These are phyloP conservation scores for Pristionchus fissidentatus DNA, from an alignment of 2,888 invertebrate species.

Conservation along the genomic window DNA sequence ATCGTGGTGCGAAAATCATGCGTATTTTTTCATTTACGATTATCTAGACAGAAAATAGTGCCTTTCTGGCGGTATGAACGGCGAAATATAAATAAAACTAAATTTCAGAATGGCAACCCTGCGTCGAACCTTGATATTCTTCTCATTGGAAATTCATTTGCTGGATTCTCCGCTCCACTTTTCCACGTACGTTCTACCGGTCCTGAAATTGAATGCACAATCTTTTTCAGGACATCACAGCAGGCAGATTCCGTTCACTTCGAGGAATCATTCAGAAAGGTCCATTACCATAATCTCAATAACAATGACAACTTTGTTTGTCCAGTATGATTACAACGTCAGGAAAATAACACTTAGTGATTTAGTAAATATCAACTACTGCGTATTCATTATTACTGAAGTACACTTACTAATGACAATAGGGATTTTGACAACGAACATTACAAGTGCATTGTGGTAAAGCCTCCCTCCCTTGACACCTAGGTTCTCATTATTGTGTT, in stretches of 20 bases:
- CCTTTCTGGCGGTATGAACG: too few relatives aligned
- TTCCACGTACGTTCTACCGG: neutral
- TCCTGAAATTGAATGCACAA: neutral
- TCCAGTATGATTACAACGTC: neutral
- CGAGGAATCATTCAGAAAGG: conserved; percentile 32
- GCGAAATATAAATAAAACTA: too few relatives aligned
- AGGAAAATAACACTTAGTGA: neutral
- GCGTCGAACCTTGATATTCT: conserved; percentile 19
- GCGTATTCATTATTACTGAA: too few relatives aligned
- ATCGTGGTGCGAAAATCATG: neutral
- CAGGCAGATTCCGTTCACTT: neutral
- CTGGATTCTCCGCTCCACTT: neutral
- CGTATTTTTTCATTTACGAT: too few relatives aligned
- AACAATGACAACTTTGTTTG: neutral
- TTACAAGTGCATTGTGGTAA: too few relatives aligned
- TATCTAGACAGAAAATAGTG: too few relatives aligned
- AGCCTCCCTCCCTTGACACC: too few relatives aligned
- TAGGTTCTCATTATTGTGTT: too few relatives aligned
- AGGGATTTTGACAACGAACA: too few relatives aligned
- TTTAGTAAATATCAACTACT: too few relatives aligned
- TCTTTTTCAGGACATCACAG: neutral
- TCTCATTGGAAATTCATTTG: conserved; percentile 1
- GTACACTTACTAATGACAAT: too few relatives aligned
- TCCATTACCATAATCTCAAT: neutral
- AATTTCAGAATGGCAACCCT: neutral